Base-by-base conservation (phyloP, 2,113 vertebrate genomes). In the Sebastes schlegelii region DNA sequence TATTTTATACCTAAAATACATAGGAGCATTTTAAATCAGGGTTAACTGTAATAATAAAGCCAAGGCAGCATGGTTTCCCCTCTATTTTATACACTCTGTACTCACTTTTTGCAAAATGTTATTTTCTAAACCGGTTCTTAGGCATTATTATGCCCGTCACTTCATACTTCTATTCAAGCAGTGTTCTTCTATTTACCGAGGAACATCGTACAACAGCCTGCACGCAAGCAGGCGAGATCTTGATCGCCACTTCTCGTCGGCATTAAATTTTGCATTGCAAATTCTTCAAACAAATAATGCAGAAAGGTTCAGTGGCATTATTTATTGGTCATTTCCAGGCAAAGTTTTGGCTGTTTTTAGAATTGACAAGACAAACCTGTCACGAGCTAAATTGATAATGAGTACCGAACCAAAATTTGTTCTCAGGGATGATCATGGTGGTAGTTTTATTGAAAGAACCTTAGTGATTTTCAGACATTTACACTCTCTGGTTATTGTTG, bases 381-480 rank as follows among this genome's bases (percentile, higher is more conserved):
- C 34, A 3, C 34, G 34, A 71, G 62, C 19, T 83, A 64, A 87
- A 89, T 86, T 83, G 62, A 75, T 34, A 5, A 51, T 79, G 81
- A 86, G 88, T 93, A 93, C 91, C 91, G 88, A 95, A 94, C 92
- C 93, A 94, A 94, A 95, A 91, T 89, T 83, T 87, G 89, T 90
- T 93, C 95, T 96, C 95, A 96, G 95, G 95, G 95, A 96, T 93
- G 90, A 91, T 91, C 87, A 75, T 83, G 86, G 75, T 78, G 86
- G 86, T 88, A 62, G 84, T 88, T 83, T 85, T 70, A 71, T 77
- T 21, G 52, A 82, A 82, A 46, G 67, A 86, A 87, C 77, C 60
- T 19, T 67, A 71, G 23, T 52, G 82, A 70, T 82, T 92, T 88
- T 82, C 49, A 71, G 82, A 89, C 69, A 75, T 75, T 86, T 80